phyloP scores from a whole-genome alignment of 1,140 invertebrate species.

The Aphelenchoides besseyi region DNA sequence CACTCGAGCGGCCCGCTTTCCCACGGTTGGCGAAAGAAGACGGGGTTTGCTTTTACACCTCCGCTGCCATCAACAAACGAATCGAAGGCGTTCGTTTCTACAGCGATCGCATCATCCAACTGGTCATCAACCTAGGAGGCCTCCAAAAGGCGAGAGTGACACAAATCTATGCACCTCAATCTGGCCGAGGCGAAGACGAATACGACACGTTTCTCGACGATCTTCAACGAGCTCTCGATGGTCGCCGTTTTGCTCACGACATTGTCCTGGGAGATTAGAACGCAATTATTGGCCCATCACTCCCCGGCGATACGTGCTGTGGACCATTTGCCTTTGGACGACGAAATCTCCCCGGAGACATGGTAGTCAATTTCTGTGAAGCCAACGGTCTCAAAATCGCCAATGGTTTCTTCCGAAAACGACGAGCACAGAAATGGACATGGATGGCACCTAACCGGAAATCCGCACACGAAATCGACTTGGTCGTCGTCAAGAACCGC shows the following conservation, averaged over 20 bases:
- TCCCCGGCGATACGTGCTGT: neutral
- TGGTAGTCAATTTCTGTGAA: neutral
- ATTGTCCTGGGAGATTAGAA: neutral
- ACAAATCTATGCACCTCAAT: neutral
- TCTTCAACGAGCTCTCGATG: neutral
- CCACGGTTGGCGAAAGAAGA: neutral
- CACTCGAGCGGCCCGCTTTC: neutral
- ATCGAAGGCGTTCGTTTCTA: neutral
- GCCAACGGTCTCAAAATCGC: neutral
- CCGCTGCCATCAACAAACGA: neutral
- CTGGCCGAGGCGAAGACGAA: neutral
- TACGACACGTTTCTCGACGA: neutral
- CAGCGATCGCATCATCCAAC: neutral
- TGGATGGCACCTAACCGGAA: neutral
- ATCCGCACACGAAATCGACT: neutral
- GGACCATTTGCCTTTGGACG: neutral
- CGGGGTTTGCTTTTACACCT: neutral
- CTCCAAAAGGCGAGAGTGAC: neutral
- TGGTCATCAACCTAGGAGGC: neutral
- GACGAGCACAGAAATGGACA: neutral
- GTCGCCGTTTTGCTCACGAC: neutral
- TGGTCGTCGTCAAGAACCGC: neutral
- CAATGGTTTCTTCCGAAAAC: neutral
- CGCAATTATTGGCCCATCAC: neutral
- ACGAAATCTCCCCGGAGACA: neutral